Evolutionary conservation across 2,888 invertebrate genomes (phyloP), one percentile per base, ranked within the genome.

Genomic region (Halictus quadricinctus): DNA sequence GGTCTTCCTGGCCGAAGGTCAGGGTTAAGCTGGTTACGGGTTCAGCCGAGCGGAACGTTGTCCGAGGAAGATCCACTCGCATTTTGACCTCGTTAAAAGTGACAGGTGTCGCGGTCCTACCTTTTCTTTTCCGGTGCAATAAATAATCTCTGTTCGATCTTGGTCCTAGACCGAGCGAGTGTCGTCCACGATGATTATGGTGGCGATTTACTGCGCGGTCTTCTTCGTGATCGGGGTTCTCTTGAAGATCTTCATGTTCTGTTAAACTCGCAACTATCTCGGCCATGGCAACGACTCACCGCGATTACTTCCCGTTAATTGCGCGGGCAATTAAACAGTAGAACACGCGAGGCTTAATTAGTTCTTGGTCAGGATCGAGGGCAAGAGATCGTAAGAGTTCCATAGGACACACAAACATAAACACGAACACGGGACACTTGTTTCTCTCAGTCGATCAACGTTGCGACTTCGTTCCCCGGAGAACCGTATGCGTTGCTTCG

Each of bases 131-230:
- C 36, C 36, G 66, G 66, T 18, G 64, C 1, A 18, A 66, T 36
- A 18, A 36, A 18, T 18, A 36, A 64, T 29, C 29, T 60, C 60
- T 54, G 48, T 48, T 50, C 15, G 21, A 12, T 25, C 54, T 74
- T 64, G 21, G n/a, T 74, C 48, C n/a, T 46, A 29, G 70, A 21
- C 15, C 72, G 76, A n/a, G 60, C 21, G 41, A 4, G 58, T 8
- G 21, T 50, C 41, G 2, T 10, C 25, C 13, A 72, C 73, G 29
- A 94, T 94, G 94, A 94, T 94, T 83, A 93, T 94, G 87, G 94
- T 94, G 69, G 94, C 94, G 25, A 94, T 94, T 79, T 94, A 94
- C 85, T 94, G 94, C 85, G 92, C 91, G 80, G 93, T 93, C 43
- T 94, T 94, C 83, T 88, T 94, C 90, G 93, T 94, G 69, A 93